Base-by-base conservation (phyloP, 2,888 invertebrate species). In the Nezara viridula region DNA sequence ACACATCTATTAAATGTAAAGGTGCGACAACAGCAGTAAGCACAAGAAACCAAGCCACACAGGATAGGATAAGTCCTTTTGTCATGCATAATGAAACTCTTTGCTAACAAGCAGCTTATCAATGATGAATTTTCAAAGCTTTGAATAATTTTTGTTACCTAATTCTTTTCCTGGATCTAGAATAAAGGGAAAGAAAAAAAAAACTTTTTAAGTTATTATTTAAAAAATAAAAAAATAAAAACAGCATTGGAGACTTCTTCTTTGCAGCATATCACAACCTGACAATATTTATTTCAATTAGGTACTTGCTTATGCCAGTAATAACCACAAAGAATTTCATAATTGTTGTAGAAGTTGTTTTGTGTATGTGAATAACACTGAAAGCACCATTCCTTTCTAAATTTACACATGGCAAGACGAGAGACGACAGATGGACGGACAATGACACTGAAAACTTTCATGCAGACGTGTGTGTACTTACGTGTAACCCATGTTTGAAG, bases 401-500 rank as follows among this genome's bases (percentile, higher is more conserved):
- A 89, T 89, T 86, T 89, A 90, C 90, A 90, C 90, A 90, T 86
- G 86, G 90, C 89, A 90, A 89, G 73, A 89, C 86, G 85, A 85
- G 86, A 86, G 86, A 86, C 73, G 89, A 89, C 90, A 89, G 89
- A 90, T 88, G 90, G 90, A 90, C 90, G 90, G 89, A 90, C 90
- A 90, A 52, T 90, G 88, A 88, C 88, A 88, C 88, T 88, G 88
- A 88, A 88, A 88, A 88, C 81, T 81, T 50, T 88, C 88, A 88
- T 88, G 88, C 88, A 85, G 88, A 88, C 88, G 44, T 85, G 85
- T 88, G 88, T 88, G 88, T 95, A 96, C 95, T 96, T 95, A 95
- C 95, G 95, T 95, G 95, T 95, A 95, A 89, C 94, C 94, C 94
- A 94, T 94, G 94, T 94, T 95, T 95, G 95, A 95, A 95, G 95